A percentile compares a stretch with the other conserved stretches of the same genome.
Evolutionary conservation across 2,888 invertebrate genomes (phyloP).

Genomic region (Lomographa bimaculata): DNA sequence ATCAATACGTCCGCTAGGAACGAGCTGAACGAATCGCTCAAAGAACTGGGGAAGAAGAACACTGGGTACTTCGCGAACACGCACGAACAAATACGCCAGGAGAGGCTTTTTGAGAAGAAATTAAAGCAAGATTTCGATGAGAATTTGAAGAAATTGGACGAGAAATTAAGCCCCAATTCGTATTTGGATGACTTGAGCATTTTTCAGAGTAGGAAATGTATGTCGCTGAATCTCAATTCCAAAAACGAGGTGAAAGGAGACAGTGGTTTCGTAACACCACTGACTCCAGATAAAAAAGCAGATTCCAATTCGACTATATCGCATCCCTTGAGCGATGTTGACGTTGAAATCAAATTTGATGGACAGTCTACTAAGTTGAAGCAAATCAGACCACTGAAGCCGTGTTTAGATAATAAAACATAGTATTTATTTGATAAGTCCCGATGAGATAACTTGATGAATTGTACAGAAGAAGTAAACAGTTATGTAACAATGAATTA

Average conservation of each 20-base stretch:
- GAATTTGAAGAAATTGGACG: conserved; percentile 63
- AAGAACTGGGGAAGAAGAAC: conserved; percentile 52
- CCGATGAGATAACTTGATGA: too few species aligned
- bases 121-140: conserved; percentile 76
- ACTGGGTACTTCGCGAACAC: conserved; percentile 86
- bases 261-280: conserved; percentile 86
- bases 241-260: conserved; percentile 60
- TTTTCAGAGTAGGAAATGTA: conserved; percentile 61
- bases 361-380: conserved; percentile 91
- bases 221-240: conserved; percentile 67
- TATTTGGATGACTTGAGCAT: conserved; percentile 60
- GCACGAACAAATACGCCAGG: conserved; percentile 88
- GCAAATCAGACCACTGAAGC: conserved; percentile 84
- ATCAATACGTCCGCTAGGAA: conserved; percentile 29
- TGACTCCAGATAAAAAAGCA: conserved; percentile 77
- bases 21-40: conserved; percentile 58
- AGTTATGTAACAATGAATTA: background rate
- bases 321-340: conserved; percentile 91
- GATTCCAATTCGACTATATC: conserved; percentile 72
- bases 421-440: too few species aligned
- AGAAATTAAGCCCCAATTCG: conserved; percentile 51
- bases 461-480: too few species aligned
- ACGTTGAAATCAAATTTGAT: conserved; percentile 91
- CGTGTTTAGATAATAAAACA: conserved; percentile 20
- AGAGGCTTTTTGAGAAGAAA: conserved; percentile 78